phyloP scores from a whole-genome alignment of 1,140 invertebrate genomes.

The Drosophila nannoptera region DNA sequence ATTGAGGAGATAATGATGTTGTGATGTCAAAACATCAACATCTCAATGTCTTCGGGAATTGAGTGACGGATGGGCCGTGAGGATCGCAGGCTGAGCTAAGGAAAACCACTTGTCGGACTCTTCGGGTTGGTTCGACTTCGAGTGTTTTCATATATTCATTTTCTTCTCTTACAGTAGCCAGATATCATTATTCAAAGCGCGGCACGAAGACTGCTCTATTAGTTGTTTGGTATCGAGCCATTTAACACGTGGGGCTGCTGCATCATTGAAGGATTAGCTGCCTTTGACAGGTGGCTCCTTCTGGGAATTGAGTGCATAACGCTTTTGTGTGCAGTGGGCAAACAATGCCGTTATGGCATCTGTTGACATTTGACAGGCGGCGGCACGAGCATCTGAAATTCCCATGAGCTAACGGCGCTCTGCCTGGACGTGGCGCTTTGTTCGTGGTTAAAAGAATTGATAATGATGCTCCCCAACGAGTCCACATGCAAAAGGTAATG shows the following conservation, averaged over 20 bases:
- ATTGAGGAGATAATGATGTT: slow-evolving; percentile 70
- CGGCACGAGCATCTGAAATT: slow-evolving; percentile 3
- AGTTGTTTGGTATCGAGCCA: slow-evolving; percentile 36
- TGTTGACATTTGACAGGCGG: slow-evolving; percentile 46
- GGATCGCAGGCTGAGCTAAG: slow-evolving; percentile 44
- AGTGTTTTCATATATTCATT: slow-evolving; percentile 23
- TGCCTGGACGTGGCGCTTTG: slow-evolving; percentile 19
- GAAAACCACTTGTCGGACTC: slow-evolving; percentile 42
- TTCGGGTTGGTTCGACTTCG: slow-evolving; percentile 1
- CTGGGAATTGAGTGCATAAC: slow-evolving; percentile 33
- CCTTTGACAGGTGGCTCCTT: slow-evolving; percentile 44
- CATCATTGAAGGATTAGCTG: slow-evolving; percentile 59
- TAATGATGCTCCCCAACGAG: not conserved
- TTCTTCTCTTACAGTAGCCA: slow-evolving; percentile 19
- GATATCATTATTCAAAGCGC: slow-evolving; percentile 59
- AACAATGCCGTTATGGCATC: slow-evolving; percentile 26
- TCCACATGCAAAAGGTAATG: not conserved
- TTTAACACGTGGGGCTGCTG: slow-evolving; percentile 43
- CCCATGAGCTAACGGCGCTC: slow-evolving; percentile 24
- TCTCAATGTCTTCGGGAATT: slow-evolving; percentile 49
- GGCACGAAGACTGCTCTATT: slow-evolving; percentile 28
- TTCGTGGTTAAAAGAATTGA: slow-evolving; percentile 1
- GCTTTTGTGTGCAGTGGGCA: slow-evolving; percentile 18
- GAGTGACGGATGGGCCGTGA: slow-evolving; percentile 68
- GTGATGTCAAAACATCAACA: slow-evolving; percentile 71